Evolutionary conservation across 2,113 vertebrate genomes (phyloP).

Genomic region (Atrichornis clamosus): DNA sequence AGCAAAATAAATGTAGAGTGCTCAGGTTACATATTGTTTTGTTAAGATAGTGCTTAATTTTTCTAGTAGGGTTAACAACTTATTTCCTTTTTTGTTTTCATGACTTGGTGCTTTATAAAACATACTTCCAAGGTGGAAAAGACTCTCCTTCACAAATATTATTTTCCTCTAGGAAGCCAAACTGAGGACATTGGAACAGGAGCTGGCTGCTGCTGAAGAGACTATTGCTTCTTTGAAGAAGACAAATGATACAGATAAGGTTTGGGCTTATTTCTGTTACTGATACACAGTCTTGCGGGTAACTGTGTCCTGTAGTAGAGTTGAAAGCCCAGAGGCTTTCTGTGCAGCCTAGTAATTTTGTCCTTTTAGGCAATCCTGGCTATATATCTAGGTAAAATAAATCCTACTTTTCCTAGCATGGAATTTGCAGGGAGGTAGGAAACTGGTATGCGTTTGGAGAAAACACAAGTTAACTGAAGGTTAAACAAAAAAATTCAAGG

Average conservation of each 20-base stretch:
- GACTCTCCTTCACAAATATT: not conserved
- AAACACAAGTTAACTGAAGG: not conserved
- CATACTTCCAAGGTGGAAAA: not conserved
- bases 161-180: slow-evolving; percentile 67
- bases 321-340: not conserved
- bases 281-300: not conserved
- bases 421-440: not conserved
- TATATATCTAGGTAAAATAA: not conserved
- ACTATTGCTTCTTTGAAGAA: slow-evolving; percentile 77
- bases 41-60: not conserved
- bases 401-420: not conserved
- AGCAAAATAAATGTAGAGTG: not conserved
- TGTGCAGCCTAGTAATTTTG: not conserved
- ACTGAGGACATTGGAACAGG: slow-evolving; percentile 75
- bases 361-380: not conserved
- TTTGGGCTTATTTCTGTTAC: slow-evolving; percentile 42
- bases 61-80: not conserved
- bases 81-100: not conserved
- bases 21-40: not conserved
- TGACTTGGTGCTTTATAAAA: not conserved
- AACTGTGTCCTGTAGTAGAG: not conserved
- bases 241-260: slow-evolving; percentile 85
- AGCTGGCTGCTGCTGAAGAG: slow-evolving; percentile 70
- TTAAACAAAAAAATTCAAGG: not conserved
- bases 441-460: not conserved